Percentiles rank a stretch among this genome's conserved stretches.
Conservation (phyloP, 2,797 vertebrate genomes). For the Argya squamiceps region DNA sequence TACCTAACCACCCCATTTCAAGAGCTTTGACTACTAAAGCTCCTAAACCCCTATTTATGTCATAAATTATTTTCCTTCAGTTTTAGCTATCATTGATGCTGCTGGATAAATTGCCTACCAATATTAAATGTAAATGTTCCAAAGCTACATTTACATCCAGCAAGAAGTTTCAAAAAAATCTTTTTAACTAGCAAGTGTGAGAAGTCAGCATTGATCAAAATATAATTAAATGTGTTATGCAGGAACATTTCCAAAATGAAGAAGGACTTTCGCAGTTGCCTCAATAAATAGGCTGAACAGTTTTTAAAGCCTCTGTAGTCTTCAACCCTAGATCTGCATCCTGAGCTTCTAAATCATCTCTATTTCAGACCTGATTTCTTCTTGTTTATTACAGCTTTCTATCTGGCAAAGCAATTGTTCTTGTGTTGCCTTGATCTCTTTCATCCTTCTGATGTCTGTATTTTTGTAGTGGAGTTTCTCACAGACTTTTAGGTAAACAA, state of each 20-base stretch:
- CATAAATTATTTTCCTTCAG: background rate
- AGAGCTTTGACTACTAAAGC: background rate
- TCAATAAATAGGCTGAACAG: background rate
- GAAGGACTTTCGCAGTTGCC: background rate
- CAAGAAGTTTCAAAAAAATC: background rate
- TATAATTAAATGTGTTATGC: background rate
- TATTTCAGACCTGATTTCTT: background rate
- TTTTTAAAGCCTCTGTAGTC: background rate
- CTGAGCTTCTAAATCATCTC: background rate
- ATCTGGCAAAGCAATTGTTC: background rate
- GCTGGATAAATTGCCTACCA: background rate
- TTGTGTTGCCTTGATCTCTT: background rate
- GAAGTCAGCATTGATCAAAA: background rate
- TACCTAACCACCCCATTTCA: background rate
- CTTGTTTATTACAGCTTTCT: background rate
- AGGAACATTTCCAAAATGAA: background rate
- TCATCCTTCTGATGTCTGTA: no score
- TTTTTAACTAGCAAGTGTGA: background rate
- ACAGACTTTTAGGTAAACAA: no score
- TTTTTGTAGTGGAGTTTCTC: no score
- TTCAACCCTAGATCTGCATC: background rate
- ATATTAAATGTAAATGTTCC: background rate
- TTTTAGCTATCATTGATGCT: background rate
- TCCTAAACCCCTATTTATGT: background rate
- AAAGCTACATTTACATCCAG: background rate